Base-by-base conservation (phyloP, 2,888 invertebrate genomes). In the Rhogogaster chlorosoma region DNA sequence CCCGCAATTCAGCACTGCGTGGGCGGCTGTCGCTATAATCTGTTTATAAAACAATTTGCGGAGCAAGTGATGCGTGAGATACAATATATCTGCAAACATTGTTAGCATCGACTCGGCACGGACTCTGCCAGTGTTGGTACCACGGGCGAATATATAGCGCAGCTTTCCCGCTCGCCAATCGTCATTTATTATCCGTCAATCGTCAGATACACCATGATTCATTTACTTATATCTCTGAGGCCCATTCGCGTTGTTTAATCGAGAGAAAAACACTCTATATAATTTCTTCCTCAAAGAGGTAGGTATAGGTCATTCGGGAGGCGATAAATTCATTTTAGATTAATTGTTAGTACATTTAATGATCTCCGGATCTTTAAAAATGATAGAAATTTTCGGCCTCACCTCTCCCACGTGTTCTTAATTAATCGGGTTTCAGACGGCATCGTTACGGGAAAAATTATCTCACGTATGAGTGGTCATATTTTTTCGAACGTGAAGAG, bases 11-110 rank as follows among this genome's bases (percentile, higher is more conserved):
- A 94, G 94, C 94, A 94, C 95, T 90, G 93, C 90, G 92, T 94
- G 92, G 93, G 94, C 93, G 94, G 93, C 93, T 92, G 94, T 94
- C 93, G 95, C 95, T 94, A 95, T 96, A 96, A 96, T 96, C 96
- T 96, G 95, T 96, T 96, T 96, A 96, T 95, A 95, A 96, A 96
- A 96, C 96, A 96, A 96, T 96, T 96, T 96, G 96, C 95, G 95
- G 95, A 94, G 94, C 94, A 95, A 94, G 94, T 95, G 96, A 95
- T 95, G 96, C 96, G 96, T 95, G 95, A 93, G 93, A 93, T 92
- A 93, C 93, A 93, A 93, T 93, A 93, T 93, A 93, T 93, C 93
- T 92, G 91, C 93, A 93, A 93, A 93, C 93, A 93, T 93, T 93
- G 93, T 93, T 93, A 93, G 92, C 93, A 93, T 93, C 93, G 92